Evolutionary conservation across 2,797 vertebrate species (phyloP).

Genomic region (Eidolon dupreanum): DNA sequence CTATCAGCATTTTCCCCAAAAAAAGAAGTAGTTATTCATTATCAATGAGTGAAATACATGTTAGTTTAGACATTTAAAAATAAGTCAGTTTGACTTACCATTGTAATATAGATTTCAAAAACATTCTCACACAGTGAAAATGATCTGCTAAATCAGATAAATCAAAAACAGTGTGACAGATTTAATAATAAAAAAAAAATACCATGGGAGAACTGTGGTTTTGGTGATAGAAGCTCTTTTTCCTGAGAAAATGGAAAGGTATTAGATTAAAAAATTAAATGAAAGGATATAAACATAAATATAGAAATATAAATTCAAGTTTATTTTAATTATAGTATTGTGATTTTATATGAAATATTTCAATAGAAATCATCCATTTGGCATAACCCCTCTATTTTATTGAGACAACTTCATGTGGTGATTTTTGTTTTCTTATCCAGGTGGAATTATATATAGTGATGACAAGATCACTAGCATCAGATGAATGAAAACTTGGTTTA

Average conservation of each 20-base stretch:
- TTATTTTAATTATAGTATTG: not conserved
- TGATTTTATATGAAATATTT: slow-evolving; percentile 7
- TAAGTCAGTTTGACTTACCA: not conserved
- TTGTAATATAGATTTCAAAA: not conserved
- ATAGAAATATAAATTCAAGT: not conserved
- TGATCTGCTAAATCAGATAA: slow-evolving; percentile 18
- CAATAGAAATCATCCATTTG: not conserved
- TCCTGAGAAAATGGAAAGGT: not conserved
- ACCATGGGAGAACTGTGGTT: not conserved
- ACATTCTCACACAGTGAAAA: not conserved
- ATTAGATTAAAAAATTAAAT: not conserved
- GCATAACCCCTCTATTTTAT: not conserved
- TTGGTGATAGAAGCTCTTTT: not conserved
- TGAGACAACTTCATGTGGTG: not conserved
- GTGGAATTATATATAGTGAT: not conserved
- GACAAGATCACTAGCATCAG: not conserved
- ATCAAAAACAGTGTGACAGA: not conserved
- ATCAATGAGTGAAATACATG: not conserved
- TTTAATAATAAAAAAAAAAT: not conserved
- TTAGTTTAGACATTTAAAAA: not conserved
- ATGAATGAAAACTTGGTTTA: slow-evolving; percentile 31
- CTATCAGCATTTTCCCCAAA: not conserved
- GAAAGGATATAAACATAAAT: not conserved
- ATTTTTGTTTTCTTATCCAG: slow-evolving; percentile 8
- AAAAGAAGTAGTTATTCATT: not conserved